These are phyloP conservation scores for Ptilonorhynchus violaceus DNA, from an alignment of 2,113 vertebrate genomes.

Conservation along the genomic window DNA sequence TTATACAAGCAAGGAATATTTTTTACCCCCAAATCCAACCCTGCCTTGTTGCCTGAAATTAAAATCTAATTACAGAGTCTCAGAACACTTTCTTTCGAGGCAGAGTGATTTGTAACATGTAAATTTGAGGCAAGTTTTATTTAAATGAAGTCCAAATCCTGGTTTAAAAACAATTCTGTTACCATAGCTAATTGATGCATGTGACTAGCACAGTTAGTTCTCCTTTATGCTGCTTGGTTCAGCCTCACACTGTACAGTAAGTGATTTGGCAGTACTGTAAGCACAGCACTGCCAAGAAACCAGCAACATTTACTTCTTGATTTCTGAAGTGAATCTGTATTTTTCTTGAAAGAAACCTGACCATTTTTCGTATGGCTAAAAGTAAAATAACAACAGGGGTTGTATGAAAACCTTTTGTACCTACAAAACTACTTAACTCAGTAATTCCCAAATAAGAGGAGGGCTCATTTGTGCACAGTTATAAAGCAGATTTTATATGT, in stretches of 20 bases:
- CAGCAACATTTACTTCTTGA: constrained; percentile 25
- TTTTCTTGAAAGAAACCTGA: background rate
- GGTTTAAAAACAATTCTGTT: constrained; percentile 63
- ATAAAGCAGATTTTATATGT: background rate
- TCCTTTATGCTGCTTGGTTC: constrained; percentile 42
- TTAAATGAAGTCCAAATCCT: constrained; percentile 51
- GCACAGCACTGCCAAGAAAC: constrained; percentile 15
- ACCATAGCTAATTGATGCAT: constrained; percentile 57
- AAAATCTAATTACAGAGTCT: constrained; percentile 52
- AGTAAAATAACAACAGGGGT: background rate
- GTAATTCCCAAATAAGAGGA: background rate
- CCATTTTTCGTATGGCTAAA: background rate
- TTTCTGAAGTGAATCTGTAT: constrained; percentile 16
- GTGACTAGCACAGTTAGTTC: constrained; percentile 40
- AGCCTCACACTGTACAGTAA: constrained; percentile 7
- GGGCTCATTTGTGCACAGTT: background rate
- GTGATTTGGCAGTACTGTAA: constrained; percentile 23
- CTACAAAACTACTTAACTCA: background rate
- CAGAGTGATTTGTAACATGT: constrained; percentile 38
- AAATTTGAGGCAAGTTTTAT: constrained; percentile 49
- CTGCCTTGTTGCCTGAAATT: constrained; percentile 16
- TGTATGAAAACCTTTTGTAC: background rate
- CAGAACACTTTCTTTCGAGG: constrained; percentile 13
- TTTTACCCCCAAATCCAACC: background rate
- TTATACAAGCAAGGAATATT: constrained; percentile 3